phyloP scores from a whole-genome alignment of 2,888 invertebrate species.

The Nephrotoma guestfalica region DNA sequence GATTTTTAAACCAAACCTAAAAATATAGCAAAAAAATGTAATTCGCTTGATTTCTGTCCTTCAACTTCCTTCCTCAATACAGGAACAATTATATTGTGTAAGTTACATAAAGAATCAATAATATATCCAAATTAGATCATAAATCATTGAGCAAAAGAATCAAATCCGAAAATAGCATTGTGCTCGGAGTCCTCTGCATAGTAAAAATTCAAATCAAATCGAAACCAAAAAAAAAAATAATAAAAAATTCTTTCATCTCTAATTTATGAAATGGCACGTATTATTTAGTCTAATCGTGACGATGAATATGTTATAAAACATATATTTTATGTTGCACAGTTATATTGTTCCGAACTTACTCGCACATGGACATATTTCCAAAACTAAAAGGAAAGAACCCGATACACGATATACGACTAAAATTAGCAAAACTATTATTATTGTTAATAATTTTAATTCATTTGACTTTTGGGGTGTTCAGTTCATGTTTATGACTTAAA shows the following conservation, averaged over 20 bases:
- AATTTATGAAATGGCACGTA: not conserved
- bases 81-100: not conserved
- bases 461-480: not conserved
- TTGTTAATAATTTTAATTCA: not conserved
- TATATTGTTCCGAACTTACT: not conserved
- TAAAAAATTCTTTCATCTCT: not conserved
- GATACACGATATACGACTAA: not conserved
- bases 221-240: not conserved
- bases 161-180: not conserved
- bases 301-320: not conserved
- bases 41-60: not conserved
- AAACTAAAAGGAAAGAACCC: not conserved
- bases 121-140: not conserved
- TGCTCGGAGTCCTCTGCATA: not conserved
- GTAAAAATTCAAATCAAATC: not conserved
- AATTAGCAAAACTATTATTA: not conserved
- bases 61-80: not conserved
- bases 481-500: not conserved
- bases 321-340: not conserved
- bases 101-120: not conserved
- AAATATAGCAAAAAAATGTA: not conserved
- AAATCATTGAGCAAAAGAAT: not conserved
- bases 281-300: not conserved
- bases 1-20: constrained; percentile 93
- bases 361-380: not conserved